Percentiles rank a stretch among this genome's conserved stretches.
Conservation (phyloP, 2,888 invertebrate species). For the Eupithecia tripunctaria region DNA sequence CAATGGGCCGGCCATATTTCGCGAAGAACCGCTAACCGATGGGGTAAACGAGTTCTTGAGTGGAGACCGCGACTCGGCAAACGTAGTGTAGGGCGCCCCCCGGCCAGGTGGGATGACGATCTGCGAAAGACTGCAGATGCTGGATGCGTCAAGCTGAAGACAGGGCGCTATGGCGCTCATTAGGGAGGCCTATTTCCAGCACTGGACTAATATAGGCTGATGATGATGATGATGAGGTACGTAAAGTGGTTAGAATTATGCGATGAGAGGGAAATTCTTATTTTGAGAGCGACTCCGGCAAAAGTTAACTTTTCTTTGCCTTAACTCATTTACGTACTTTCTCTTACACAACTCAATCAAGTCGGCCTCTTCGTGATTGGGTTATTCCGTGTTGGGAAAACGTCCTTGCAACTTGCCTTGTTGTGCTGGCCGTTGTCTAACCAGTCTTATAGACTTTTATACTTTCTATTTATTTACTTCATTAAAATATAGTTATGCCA, state of each 20-base stretch:
- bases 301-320: neutral
- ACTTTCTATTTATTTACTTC: neutral
- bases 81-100: no score
- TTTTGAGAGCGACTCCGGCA: neutral
- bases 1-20: no score
- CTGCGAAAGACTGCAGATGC: no score
- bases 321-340: slow-evolving; percentile 1
- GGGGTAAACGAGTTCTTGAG: no score
- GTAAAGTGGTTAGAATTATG: neutral
- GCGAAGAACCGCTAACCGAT: no score
- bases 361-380: slow-evolving; percentile 7
- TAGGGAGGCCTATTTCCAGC: no score
- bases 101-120: no score
- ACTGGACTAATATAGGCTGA: no score
- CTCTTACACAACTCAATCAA: slow-evolving; percentile 1
- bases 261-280: neutral
- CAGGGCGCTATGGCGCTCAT: no score
- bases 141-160: no score
- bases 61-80: no score
- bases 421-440: neutral
- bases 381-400: neutral
- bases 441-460: neutral
- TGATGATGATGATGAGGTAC: no score
- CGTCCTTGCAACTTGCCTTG: neutral
- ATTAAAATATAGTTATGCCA: neutral